Base-by-base conservation (phyloP, 2,113 vertebrate species). In the Equus przewalskii region DNA sequence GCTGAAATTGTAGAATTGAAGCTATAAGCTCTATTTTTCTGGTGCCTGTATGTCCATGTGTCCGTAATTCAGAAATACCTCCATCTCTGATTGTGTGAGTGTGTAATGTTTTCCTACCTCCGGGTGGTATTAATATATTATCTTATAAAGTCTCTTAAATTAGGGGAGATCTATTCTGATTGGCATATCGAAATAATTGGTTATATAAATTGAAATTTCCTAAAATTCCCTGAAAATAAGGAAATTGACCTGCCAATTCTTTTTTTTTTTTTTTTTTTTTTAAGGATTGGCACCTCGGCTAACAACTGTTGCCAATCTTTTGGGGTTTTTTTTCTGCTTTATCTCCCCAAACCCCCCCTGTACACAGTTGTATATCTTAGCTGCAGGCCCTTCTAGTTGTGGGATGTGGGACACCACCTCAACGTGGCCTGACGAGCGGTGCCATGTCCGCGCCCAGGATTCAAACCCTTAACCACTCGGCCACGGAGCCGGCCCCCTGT, bases 71-170 rank as follows among this genome's bases (percentile, higher is more conserved):
- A 67, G 60, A 97, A 89, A 89, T 72, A 14, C 6, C 44, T 46
- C 75, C 33, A 2, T 19, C 7, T 76, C 21, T 93, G 51, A n/a
- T 49, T 81, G 24, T 72, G 11, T 85, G 49, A 75, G 11, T 96
- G 0, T 88, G 15, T 19, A 49, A 18, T 80, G 13, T 83, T 93
- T 91, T 93, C 46, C 14, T 90, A 36, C 15, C 11, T 46, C 28
- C 22, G 28, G 4, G 7, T 90, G 51, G 1, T 64, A 76, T 80
- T 96, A 79, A 56, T 28, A 56, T 56, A 62, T 60, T 92, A 89
- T 10, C 89, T 69, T 80, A 87, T 72, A 91, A 95, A 91, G 30
- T 73, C 13, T 91, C n/a, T 56, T 86, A 78, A 96, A 91, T 81
- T 91, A 92, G 87, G 82, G 51, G 19, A 78, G 13, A 3, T 72